A percentile compares a stretch with the other conserved stretches of the same genome.
These are phyloP conservation scores for Conistra vaccinii DNA, from an alignment of 2,888 invertebrate genomes.

Conservation along the genomic window DNA sequence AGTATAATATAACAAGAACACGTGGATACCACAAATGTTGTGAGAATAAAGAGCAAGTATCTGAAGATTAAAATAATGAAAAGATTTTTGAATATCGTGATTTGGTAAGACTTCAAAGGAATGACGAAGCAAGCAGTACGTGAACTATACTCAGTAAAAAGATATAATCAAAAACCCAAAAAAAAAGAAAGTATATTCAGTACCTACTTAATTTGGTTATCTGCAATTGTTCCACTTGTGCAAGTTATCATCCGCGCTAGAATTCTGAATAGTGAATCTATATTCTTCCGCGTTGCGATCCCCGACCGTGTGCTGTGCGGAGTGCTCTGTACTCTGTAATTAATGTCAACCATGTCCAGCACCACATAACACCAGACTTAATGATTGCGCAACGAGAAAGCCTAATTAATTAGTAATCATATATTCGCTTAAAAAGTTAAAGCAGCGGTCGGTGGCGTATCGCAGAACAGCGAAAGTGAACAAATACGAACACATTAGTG, in stretches of 20 bases:
- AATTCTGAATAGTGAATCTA: conserved; percentile 25
- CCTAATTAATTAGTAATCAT: conserved; percentile 69
- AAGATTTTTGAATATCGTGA: not conserved
- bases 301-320: not conserved
- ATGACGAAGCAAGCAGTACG: not conserved
- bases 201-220: not conserved
- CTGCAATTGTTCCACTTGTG: conserved; percentile 4
- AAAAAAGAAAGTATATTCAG: not conserved
- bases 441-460: conserved; percentile 48
- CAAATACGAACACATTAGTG: conserved; percentile 52
- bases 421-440: conserved; percentile 57
- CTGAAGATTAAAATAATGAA: not conserved
- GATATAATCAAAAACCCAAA: not conserved
- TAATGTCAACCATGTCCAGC: conserved; percentile 51
- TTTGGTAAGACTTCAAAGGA: not conserved
- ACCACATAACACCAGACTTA: conserved; percentile 47
- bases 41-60: not conserved
- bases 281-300: conserved; percentile 35
- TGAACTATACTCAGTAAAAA: not conserved
- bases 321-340: conserved; percentile 40
- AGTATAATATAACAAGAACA: conserved; percentile 10
- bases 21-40: not conserved
- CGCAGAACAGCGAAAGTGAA: conserved; percentile 66
- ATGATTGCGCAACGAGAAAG: conserved; percentile 65
- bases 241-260: conserved; percentile 1